Base-by-base conservation (phyloP, 92 coral and sea anemone species). In the Meandrina meandrites region DNA sequence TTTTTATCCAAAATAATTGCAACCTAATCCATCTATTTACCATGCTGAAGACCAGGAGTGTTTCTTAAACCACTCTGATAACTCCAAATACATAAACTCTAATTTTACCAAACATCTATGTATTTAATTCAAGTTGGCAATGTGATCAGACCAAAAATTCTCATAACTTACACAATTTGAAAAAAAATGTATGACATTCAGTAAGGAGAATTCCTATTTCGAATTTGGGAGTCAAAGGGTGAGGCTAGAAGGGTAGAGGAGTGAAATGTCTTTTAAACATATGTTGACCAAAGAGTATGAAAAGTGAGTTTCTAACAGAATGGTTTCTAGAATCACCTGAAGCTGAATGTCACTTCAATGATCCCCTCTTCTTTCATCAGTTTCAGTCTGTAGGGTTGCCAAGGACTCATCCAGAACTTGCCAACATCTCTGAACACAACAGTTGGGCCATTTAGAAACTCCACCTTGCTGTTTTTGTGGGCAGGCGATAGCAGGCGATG, bases 401-500 rank as follows among this genome's bases (percentile, higher is more conserved):
- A 27, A 19, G 87, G 79, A 10, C 84, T 71, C 73, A 89, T 58
- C 92, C 92, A 91, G 79, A 89, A 89, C 86, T 74, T 67, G 60
- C 92, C 92, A 86, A 58, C 84, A 82, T 89, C 90, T 40, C 90
- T 91, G 47, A 27, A 81, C 24, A 91, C 34, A 16, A 80, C 80
- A 28, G 81, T 47, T 36, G 5, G 37, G 5, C 69, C 79, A 45
- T 81, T 67, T 54, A 87, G 77, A 79, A 71, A 76, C 24, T 76
- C 64, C 45, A 70, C 8, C n/a, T 47, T 82, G 68, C 86, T 92
- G 22, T 36, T 82, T 69, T 92, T 92, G 73, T 90, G 79, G 30
- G 92, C 92, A 81, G 92, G 92, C 3, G 94, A 89, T 30, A 92
- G 79, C 56, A 92, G 47, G 45, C 86, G 88, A 75, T 92, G 92